Conservation (phyloP, 2,888 invertebrate genomes). For the Phalangium opilio region DNA sequence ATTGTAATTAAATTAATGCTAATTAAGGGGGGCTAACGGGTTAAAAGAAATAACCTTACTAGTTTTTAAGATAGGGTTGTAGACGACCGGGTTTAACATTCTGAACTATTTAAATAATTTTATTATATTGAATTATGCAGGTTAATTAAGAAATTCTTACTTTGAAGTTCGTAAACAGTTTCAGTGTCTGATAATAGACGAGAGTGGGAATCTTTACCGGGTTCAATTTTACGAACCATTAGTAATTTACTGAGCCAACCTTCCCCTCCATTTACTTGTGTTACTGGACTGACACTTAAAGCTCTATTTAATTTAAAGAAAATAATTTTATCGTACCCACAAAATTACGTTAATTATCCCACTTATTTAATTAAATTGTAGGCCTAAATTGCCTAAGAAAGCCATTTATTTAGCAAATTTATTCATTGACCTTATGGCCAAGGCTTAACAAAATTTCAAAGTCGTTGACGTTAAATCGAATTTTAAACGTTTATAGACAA, state of each 20-base stretch:
- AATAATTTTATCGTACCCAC: not conserved
- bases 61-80: conserved; percentile 70
- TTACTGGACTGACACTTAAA: conserved; percentile 8
- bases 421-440: too few relatives aligned
- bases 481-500: too few relatives aligned
- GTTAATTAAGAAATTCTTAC: conserved; percentile 8
- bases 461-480: too few relatives aligned
- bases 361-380: too few relatives aligned
- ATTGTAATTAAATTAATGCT: too few relatives aligned
- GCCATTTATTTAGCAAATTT: too few relatives aligned
- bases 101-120: conserved; percentile 46
- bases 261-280: conserved; percentile 14
- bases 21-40: too few relatives aligned
- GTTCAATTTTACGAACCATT: conserved; percentile 69
- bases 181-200: conserved; percentile 93
- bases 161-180: conserved; percentile 77
- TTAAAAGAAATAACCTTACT: conserved; percentile 47
- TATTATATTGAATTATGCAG: too few relatives aligned
- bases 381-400: too few relatives aligned
- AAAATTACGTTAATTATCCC: too few relatives aligned
- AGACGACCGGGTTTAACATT: conserved; percentile 79
- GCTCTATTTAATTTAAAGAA: conserved; percentile 4
- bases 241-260: conserved; percentile 41
- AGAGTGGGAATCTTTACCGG: conserved; percentile 90
- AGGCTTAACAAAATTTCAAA: too few relatives aligned